Base-by-base conservation (phyloP, 1,140 invertebrate genomes). In the Melanaphis sacchari region DNA sequence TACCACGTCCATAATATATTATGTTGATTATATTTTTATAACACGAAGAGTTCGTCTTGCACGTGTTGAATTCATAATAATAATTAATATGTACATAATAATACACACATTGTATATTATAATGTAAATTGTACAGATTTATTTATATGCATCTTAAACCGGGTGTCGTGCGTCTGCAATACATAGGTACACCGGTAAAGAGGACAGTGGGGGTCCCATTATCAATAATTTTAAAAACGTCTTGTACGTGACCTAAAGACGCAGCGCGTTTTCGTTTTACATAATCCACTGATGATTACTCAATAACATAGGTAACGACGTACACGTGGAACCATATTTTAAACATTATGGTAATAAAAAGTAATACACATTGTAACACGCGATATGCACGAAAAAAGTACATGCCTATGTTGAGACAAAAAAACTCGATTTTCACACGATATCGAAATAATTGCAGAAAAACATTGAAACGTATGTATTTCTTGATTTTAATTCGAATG, bases 241-340 rank as follows among this genome's bases (percentile, higher is more conserved):
- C n/a, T 21, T 38, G 46, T 89, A 89, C 87, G 87, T 89, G 52
- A 90, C 52, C 88, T 59, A 59, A 90, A 90, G 88, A 90, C 88
- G n/a, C 46, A 1, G 8, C 15, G 52, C 1, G 31, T n/a, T 59
- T 59, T 90, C 40, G 40, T 90, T 90, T 90, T 90, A 90, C 52
- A 90, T 90, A 90, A 90, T 90, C 36, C 38, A 31, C 52, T 11
- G 52, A 43, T 11, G 52, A 43, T 90, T 90, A 59, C 88, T 90
- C 52, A 90, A 90, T 41, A 76, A 76, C 59, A 66, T 66, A 66
- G 22, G 38, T 38, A 59, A 38, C 38, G 49, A 11, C 24, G 22
- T 22, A 54, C 52, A n/a, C 31, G 59, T 76, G 18, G 36, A 38
- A 3, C 22, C 49, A 26, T 40, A 88, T 88, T 88, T n/a, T 46